Conservation (phyloP, 2,113 vertebrate genomes). For the Pitta sordida region DNA sequence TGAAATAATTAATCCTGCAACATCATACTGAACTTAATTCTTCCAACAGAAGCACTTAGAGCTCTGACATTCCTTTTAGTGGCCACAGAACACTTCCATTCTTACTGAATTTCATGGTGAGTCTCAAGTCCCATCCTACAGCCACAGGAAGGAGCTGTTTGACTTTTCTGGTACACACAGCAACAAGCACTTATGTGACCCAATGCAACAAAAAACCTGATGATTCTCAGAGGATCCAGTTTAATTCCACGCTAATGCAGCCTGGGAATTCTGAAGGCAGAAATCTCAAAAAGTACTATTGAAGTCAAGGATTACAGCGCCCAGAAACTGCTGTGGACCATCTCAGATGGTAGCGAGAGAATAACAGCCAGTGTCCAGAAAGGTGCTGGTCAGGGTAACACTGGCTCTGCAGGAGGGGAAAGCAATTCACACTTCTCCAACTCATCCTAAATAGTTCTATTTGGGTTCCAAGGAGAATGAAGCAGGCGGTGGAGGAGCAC, state of each 20-base stretch:
- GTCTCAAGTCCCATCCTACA: background rate
- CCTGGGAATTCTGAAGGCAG: background rate
- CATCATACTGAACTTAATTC: background rate
- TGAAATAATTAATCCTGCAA: background rate
- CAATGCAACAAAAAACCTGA: background rate
- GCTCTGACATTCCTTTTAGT: background rate
- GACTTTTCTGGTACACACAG: background rate
- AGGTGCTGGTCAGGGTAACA: background rate
- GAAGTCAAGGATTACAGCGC: background rate
- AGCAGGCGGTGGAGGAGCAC: background rate
- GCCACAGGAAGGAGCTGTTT: background rate
- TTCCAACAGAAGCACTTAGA: background rate
- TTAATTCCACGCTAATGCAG: rapidly evolving
- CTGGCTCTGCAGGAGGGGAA: background rate
- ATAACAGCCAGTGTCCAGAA: background rate
- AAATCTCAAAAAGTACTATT: background rate
- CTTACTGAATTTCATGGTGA: background rate
- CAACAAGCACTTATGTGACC: background rate
- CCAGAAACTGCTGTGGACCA: background rate
- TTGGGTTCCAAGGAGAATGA: background rate
- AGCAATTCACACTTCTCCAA: background rate
- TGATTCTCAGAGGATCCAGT: background rate
- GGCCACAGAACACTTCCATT: background rate
- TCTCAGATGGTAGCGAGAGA: background rate
- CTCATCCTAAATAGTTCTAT: background rate